Evolutionary conservation across 2,888 invertebrate genomes (phyloP).

Genomic region (Cerastis leucographa): DNA sequence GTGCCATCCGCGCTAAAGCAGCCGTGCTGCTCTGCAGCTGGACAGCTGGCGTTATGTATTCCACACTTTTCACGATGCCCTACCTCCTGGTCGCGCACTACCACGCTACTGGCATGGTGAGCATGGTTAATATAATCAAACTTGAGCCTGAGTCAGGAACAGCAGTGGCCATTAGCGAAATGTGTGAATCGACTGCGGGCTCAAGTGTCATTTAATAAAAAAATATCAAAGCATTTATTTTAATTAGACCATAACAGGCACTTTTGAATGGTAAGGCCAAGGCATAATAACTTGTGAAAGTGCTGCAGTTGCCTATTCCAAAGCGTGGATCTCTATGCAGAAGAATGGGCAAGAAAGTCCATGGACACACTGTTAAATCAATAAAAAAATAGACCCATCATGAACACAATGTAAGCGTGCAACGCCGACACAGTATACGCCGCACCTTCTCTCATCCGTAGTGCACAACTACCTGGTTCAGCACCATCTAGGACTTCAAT

Average conservation of each 20-base stretch:
- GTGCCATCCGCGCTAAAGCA: constrained; percentile 93
- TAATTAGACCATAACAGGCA: too few species aligned
- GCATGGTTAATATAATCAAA: constrained; percentile 64
- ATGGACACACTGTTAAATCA: too few species aligned
- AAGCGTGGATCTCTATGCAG: too few species aligned
- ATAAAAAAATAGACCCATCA: too few species aligned
- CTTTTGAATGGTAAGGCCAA: too few species aligned
- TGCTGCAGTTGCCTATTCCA: too few species aligned
- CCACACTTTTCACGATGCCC: constrained; percentile 99
- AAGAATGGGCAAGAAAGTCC: too few species aligned
- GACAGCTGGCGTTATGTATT: constrained; percentile 99
- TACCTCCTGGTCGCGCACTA: constrained; percentile 98
- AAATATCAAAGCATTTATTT: too few species aligned
- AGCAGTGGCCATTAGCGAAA: neutral
- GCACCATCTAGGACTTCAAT: neutral
- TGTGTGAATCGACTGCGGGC: neutral
- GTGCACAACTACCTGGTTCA: neutral
- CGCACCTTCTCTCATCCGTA: neutral
- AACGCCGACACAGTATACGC: too few species aligned
- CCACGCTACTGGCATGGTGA: constrained; percentile 97
- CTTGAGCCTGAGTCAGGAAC: neutral
- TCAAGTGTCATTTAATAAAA: neutral
- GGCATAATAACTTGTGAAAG: too few species aligned
- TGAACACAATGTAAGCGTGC: too few species aligned
- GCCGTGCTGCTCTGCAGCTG: constrained; percentile 97